Conservation (phyloP, 2,888 invertebrate genomes). For the Idaea straminata region DNA sequence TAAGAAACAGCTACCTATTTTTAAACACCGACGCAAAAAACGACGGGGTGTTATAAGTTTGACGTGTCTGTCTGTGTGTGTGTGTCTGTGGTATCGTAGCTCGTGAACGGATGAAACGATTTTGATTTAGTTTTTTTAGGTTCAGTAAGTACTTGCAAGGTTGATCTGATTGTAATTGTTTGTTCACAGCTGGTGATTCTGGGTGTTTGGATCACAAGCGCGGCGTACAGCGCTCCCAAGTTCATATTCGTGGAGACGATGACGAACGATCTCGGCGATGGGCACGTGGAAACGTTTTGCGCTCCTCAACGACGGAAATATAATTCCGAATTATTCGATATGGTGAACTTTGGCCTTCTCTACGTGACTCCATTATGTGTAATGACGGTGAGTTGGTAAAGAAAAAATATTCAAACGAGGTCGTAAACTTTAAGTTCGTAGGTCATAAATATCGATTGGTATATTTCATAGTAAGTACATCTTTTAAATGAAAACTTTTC, state of each 20-base stretch:
- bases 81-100: too few species aligned
- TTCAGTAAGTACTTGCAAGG: background rate
- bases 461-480: background rate
- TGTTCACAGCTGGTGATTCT: constrained; percentile 84
- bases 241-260: constrained; percentile 91
- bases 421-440: background rate
- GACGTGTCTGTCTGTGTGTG: too few species aligned
- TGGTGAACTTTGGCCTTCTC: constrained; percentile 90
- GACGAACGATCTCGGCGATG: constrained; percentile 80
- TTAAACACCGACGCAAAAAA: too few species aligned
- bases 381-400: constrained; percentile 83
- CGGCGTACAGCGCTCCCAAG: constrained; percentile 90
- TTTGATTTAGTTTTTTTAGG: too few species aligned
- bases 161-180: constrained; percentile 17
- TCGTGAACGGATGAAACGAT: too few species aligned
- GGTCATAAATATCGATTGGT: background rate
- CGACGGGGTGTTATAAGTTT: too few species aligned
- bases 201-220: constrained; percentile 90
- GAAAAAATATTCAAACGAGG: background rate
- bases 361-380: constrained; percentile 90
- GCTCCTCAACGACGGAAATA: constrained; percentile 87
- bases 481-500: too few species aligned
- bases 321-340: constrained; percentile 88
- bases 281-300: constrained; percentile 85
- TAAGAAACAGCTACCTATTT: background rate